Evolutionary conservation across 2,797 vertebrate species (phyloP).

Genomic region (Allobates femoralis): DNA sequence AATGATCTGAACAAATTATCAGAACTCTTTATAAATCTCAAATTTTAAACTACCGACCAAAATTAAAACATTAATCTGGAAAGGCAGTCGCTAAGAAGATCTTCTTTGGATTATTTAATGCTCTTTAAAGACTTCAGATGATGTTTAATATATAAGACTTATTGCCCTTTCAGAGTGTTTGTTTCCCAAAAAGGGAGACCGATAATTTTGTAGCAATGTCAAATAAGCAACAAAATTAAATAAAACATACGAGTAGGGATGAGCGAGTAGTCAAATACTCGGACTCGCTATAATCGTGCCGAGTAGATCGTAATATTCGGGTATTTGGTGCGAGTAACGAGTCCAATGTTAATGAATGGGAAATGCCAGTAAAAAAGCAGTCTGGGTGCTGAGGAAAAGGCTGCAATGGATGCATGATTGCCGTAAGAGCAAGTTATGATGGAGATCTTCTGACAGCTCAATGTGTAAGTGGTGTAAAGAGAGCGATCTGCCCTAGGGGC

Average conservation of each 20-base stretch:
- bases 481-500: too few species aligned
- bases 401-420: too few species aligned
- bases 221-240: neutral
- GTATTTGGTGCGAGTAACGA: too few species aligned
- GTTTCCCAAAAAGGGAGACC: neutral
- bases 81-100: neutral
- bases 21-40: slow-evolving; percentile 75
- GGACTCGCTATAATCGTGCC: too few species aligned
- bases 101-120: neutral
- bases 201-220: neutral
- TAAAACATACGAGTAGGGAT: neutral
- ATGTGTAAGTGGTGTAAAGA: too few species aligned
- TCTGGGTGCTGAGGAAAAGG: too few species aligned
- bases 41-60: slow-evolving; percentile 66
- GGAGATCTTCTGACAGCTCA: too few species aligned
- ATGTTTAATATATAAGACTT: neutral
- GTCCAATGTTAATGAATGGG: too few species aligned
- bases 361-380: too few species aligned
- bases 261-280: too few species aligned
- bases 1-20: slow-evolving; percentile 84
- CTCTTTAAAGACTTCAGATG: neutral
- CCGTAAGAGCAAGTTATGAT: too few species aligned
- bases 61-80: neutral
- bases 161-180: neutral
- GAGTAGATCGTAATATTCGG: too few species aligned